Conservation (phyloP, 2,888 invertebrate species). For the Seira ritae region DNA sequence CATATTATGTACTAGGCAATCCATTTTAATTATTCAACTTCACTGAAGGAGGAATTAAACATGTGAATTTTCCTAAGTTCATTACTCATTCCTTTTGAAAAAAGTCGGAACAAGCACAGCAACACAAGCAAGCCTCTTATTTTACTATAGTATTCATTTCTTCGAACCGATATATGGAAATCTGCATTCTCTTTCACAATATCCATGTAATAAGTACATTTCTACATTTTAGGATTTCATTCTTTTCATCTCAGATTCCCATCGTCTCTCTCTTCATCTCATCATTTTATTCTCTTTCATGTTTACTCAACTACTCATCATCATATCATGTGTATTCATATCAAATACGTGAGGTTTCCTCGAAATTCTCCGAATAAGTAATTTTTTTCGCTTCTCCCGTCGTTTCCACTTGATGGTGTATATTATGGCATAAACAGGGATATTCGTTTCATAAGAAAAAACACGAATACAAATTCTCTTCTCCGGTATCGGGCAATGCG, state of each 20-base stretch:
- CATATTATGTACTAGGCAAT: too few relatives aligned
- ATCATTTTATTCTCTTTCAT: conserved; percentile 57
- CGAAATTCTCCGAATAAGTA: conserved; percentile 30
- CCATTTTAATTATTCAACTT: neutral
- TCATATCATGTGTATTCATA: conserved; percentile 34
- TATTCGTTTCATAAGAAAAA: neutral
- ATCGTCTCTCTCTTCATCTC: conserved; percentile 32
- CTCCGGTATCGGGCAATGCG: neutral
- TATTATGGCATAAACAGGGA: neutral
- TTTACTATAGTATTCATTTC: neutral
- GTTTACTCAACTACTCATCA: conserved; percentile 46
- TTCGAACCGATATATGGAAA: neutral
- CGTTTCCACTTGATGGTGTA: conserved; percentile 8
- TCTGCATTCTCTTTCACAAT: neutral
- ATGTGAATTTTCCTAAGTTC: neutral
- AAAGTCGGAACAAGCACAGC: neutral
- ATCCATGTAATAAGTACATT: neutral
- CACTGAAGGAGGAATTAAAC: neutral
- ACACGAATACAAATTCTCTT: neutral
- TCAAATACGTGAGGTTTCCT: conserved; percentile 43
- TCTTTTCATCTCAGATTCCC: conserved; percentile 7
- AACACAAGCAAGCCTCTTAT: neutral
- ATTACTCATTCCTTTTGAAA: conserved; percentile 11
- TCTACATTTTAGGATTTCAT: neutral
- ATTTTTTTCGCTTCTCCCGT: conserved; percentile 29